Evolutionary conservation across 2,797 vertebrate genomes (phyloP).

Genomic region (Rhynchonycteris naso): DNA sequence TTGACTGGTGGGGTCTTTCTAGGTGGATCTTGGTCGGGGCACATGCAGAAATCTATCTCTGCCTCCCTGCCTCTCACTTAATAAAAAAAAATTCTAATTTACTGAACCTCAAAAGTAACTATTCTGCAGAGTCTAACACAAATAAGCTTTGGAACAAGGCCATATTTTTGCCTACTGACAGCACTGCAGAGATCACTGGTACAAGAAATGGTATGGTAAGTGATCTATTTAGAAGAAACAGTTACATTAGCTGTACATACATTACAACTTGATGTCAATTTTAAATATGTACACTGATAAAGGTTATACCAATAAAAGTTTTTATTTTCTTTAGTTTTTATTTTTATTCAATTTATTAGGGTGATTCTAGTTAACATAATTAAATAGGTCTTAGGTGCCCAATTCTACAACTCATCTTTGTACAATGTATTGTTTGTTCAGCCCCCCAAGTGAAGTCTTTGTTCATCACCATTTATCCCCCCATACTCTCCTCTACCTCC

Average conservation of each 20-base stretch:
- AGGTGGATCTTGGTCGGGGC: too few relatives aligned
- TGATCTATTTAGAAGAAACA: constrained; percentile 25
- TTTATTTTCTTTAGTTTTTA: neutral
- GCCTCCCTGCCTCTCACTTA: too few relatives aligned
- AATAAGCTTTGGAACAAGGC: constrained; percentile 26
- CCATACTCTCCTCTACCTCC: too few relatives aligned
- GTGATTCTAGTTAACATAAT: neutral
- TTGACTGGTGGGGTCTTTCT: too few relatives aligned
- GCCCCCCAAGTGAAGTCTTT: too few relatives aligned
- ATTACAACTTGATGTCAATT: constrained; percentile 23
- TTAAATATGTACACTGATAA: constrained; percentile 36
- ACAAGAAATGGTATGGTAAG: neutral
- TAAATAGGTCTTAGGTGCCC: neutral
- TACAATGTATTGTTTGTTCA: too few relatives aligned
- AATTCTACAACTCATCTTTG: too few relatives aligned
- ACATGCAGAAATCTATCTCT: too few relatives aligned
- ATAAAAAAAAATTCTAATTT: neutral
- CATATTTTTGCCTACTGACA: neutral
- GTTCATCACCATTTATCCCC: too few relatives aligned
- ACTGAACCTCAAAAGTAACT: constrained; percentile 25
- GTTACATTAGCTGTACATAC: neutral
- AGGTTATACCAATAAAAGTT: neutral
- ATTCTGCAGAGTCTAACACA: constrained; percentile 12
- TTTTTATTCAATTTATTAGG: too few relatives aligned
- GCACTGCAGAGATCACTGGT: neutral